Conservation (phyloP, 2,888 invertebrate genomes). For the Drosophila maculinotata region DNA sequence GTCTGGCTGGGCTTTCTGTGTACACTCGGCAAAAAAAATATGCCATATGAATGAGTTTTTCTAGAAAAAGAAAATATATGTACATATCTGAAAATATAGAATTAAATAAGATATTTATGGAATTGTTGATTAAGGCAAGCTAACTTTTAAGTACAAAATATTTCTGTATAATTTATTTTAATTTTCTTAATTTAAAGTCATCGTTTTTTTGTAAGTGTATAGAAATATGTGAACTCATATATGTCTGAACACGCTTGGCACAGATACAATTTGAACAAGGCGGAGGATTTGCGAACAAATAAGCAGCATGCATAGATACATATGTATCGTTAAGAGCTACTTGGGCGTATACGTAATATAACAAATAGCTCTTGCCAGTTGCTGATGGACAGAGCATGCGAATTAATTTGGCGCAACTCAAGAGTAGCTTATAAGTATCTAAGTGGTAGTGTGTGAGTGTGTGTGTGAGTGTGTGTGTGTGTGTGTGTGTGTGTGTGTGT, state of each 20-base stretch:
- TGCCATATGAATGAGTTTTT: too few relatives aligned
- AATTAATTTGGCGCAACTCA: constrained; percentile 42
- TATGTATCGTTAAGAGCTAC: constrained; percentile 23
- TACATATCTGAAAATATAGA: too few relatives aligned
- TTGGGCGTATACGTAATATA: constrained; percentile 64
- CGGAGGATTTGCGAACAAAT: constrained; percentile 40
- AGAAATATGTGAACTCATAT: constrained; percentile 22
- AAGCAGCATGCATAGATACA: not conserved
- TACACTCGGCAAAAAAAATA: too few relatives aligned
- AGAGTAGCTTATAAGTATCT: constrained; percentile 26
- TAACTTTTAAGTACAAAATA: too few relatives aligned
- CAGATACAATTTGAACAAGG: constrained; percentile 50
- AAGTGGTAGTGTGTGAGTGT: not conserved
- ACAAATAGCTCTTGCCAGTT: constrained; percentile 35
- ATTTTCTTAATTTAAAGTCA: too few relatives aligned
- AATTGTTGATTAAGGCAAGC: too few relatives aligned
- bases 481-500: not conserved
- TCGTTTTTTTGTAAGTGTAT: not conserved
- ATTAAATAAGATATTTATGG: too few relatives aligned
- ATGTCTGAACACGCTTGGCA: constrained; percentile 42
- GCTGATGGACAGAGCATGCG: constrained; percentile 40
- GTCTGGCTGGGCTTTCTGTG: constrained; percentile 3
- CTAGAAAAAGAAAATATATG: too few relatives aligned
- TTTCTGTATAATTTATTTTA: too few relatives aligned
- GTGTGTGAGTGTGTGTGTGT: constrained; percentile 1